A percentile compares a stretch with the other conserved stretches of the same genome.
Evolutionary conservation across 2,888 invertebrate species (phyloP).

Genomic region (Heteromyza rotundicornis): DNA sequence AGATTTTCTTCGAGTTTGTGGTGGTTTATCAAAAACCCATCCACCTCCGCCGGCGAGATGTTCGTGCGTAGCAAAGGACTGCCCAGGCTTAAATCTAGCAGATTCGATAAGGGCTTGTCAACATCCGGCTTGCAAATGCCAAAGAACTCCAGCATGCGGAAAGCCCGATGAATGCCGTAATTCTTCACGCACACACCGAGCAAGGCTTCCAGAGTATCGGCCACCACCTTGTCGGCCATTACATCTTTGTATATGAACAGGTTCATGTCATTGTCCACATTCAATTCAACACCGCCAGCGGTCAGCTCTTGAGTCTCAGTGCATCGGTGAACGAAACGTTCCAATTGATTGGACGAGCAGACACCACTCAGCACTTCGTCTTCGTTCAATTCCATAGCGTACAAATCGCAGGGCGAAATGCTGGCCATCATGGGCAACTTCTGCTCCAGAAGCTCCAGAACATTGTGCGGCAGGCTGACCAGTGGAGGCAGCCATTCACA

Average conservation of each 20-base stretch:
- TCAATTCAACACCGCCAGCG: constrained; percentile 19
- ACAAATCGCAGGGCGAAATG: constrained; percentile 63
- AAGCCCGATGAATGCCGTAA: constrained; percentile 61
- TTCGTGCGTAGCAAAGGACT: constrained; percentile 55
- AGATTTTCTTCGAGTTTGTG: constrained; percentile 69
- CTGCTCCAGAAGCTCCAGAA: constrained; percentile 46
- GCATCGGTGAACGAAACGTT: constrained; percentile 41
- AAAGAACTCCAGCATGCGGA: constrained; percentile 71
- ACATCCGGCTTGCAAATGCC: constrained; percentile 66
- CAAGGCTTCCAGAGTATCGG: constrained; percentile 83
- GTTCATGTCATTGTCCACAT: constrained; percentile 45
- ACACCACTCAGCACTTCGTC: constrained; percentile 61
- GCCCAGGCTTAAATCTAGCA: constrained; percentile 49
- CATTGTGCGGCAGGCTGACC: constrained; percentile 67
- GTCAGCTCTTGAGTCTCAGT: constrained; percentile 25
- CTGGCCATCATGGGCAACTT: constrained; percentile 32
- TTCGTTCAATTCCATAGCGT: constrained; percentile 62
- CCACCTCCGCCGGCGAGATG: constrained; percentile 61
- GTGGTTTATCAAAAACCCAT: constrained; percentile 63
- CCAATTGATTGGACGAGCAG: constrained; percentile 38
- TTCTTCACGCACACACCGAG: constrained; percentile 75
- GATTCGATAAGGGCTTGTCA: constrained; percentile 43
- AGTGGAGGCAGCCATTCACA: constrained; percentile 84
- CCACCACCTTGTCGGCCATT: constrained; percentile 71
- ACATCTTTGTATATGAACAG: constrained; percentile 63